These are phyloP conservation scores for Trichopria drosophilae DNA, from an alignment of 2,888 invertebrate genomes.

Conservation along the genomic window DNA sequence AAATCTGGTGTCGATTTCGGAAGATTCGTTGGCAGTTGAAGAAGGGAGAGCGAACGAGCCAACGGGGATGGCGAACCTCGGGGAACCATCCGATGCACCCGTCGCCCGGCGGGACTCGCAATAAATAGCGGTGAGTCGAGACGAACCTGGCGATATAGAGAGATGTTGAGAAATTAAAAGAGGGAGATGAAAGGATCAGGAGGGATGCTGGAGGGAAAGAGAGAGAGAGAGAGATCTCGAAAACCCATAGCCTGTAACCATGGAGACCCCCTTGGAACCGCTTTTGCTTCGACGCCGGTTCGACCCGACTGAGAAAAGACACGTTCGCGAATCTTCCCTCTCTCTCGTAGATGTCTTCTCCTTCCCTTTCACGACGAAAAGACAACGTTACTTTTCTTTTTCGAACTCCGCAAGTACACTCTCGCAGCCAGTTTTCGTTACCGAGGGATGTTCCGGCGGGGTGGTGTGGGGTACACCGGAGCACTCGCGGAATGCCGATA, in stretches of 20 bases:
- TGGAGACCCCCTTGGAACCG: slow-evolving; percentile 44
- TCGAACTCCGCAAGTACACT: no score
- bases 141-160: no score
- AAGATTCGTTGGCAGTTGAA: no score
- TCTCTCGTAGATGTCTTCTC: background rate
- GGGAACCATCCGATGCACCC: no score
- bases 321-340: background rate
- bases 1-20: background rate
- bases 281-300: background rate
- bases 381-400: no score
- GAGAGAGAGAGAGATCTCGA: slow-evolving; percentile 37
- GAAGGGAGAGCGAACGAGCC: no score
- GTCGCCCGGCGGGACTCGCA: no score
- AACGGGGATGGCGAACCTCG: no score
- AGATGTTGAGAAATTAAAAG: no score
- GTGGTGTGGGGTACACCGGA: background rate
- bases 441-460: no score
- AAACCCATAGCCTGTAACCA: slow-evolving; percentile 49
- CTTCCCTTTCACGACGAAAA: background rate
- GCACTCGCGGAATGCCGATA: background rate
- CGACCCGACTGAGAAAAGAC: background rate
- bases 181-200: slow-evolving; percentile 18
- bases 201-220: slow-evolving; percentile 18
- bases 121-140: no score
- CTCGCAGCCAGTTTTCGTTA: no score